These are phyloP conservation scores for Anthoscopus minutus DNA, from an alignment of 2,113 vertebrate genomes.

Conservation along the genomic window DNA sequence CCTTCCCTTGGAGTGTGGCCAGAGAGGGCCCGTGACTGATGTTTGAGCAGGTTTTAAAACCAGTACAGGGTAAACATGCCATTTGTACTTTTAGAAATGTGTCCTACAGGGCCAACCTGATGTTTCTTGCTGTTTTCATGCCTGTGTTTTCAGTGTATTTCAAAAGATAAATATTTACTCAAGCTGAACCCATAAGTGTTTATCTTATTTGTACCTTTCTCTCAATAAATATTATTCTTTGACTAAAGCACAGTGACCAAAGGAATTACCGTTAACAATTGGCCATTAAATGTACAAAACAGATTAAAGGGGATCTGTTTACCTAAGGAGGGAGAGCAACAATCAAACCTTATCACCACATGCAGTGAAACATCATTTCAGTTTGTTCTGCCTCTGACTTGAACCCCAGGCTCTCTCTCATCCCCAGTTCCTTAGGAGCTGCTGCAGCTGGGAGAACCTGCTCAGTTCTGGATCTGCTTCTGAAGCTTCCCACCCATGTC, in stretches of 20 bases:
- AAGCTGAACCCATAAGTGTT: not conserved
- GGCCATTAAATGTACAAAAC: not conserved
- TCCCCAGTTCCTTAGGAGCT: fast-evolving
- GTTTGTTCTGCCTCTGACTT: not conserved
- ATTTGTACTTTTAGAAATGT: not conserved
- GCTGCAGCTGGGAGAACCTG: not conserved
- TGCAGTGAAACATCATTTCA: not conserved
- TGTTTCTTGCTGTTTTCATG: not conserved
- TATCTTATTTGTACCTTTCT: not conserved
- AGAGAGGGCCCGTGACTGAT: not conserved
- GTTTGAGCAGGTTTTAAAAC: not conserved
- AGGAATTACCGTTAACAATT: not conserved
- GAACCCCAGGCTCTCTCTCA: fast-evolving
- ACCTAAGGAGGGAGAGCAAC: not conserved
- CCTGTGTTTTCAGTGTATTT: not conserved
- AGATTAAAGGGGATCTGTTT: not conserved
- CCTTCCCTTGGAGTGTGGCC: not conserved
- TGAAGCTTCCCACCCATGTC: not conserved
- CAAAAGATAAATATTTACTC: slow-evolving; percentile 10
- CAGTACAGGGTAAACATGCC: not conserved
- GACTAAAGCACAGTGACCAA: not conserved
- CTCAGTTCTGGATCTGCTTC: not conserved
- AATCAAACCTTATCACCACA: not conserved
- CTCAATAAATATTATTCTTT: not conserved
- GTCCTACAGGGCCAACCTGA: not conserved